Base-by-base conservation (phyloP, 53 echinoderm and acorn worm genomes). In the Paelopatides confundens region DNA sequence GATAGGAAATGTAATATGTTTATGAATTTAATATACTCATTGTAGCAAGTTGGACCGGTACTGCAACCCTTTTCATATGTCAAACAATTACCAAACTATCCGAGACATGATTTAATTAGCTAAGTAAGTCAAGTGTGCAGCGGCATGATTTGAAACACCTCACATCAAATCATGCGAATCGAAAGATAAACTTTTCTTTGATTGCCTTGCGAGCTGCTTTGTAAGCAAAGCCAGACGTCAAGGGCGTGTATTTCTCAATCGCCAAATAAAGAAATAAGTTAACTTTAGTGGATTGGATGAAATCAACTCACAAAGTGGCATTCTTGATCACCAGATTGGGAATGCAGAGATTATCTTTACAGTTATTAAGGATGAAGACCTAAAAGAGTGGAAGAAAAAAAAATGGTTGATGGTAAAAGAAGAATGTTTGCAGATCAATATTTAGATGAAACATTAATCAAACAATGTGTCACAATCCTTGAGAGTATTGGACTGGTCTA, bases 351-450 rank as follows among this genome's bases (percentile, higher is more conserved):
- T 94, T 95, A 77, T 96, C 74, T 34, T 74, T 58, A 54, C 99
- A 99, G 78, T 99, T 95, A 84, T 99, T 99, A 47, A 94, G 86
- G 50, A 99, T 92, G 86, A 92, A 93, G 23, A 92, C 92, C 99
- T 99, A 88, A 31, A 64, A 82, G 69, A 35, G 65, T 58, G 2
- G 31, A 67, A 30, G 68, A 67, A 27, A 30, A 67, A 14, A 35
- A 67, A 29, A 67, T 31, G 31, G 14, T 9, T 12, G 48, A 48
- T 12, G 48, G 14, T 9, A 54, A n/a, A 21, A 58, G 24, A 58
- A 58, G 21, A 58, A 23, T 21, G 6, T 18, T 58, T 58, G 24
- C 5, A 58, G 21, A 21, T 58, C 21, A 21, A 58, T 58, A 58
- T 1, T n/a, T n/a, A n/a, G 58, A 58, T 58, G 58, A 58, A 58